Evolutionary conservation across 2,113 vertebrate genomes (phyloP), one percentile per base, ranked within the genome.

Genomic region (Physeter macrocephalus): DNA sequence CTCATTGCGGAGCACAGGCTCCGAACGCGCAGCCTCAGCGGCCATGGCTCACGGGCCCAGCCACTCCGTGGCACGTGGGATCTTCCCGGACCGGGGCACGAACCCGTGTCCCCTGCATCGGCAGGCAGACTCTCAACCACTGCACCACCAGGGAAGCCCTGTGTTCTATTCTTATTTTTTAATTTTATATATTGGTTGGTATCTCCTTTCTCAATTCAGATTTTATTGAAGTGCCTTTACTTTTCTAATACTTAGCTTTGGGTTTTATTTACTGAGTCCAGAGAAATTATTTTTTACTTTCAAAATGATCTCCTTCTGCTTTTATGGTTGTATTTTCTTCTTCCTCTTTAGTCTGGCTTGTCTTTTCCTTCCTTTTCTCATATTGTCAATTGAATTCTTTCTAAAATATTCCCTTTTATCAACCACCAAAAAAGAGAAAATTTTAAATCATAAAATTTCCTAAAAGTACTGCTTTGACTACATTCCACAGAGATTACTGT

Each of bases 341-440:
- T 86, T 90, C 46, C 66, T 84, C 25, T 91, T 93, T 66, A 86
- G 61, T 75, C 34, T 72, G 62, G 49, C 12, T 43, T 81, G 11
- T 62, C 49, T 93, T 80, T 25, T 81, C 36, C 31, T 43, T 77
- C n/a, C 20, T 75, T 92, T 92, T 62, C 52, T 81, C 71, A 8
- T 89, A 67, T 61, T 39, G 77, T 72, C 25, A 66, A 29, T 21
- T 88, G 23, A 87, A 74, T 90, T 90, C n/a, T 93, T 95, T 82
- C 52, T 62, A 71, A 96, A 96, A 75, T 75, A 23, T 59, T 89
- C 27, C 82, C 27, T 93, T 93, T 96, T 96, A 95, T 92, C 62
- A 95, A 92, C 34, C 85, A 95, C 80, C 57, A 75, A 81, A 95
- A 85, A 64, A 61, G 52, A 72, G 52, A 74, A 93, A 84, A 88